Percentiles rank a stretch among this genome's conserved stretches.
Evolutionary conservation across 2,888 invertebrate genomes (phyloP).

Genomic region (Griposia aprilina): DNA sequence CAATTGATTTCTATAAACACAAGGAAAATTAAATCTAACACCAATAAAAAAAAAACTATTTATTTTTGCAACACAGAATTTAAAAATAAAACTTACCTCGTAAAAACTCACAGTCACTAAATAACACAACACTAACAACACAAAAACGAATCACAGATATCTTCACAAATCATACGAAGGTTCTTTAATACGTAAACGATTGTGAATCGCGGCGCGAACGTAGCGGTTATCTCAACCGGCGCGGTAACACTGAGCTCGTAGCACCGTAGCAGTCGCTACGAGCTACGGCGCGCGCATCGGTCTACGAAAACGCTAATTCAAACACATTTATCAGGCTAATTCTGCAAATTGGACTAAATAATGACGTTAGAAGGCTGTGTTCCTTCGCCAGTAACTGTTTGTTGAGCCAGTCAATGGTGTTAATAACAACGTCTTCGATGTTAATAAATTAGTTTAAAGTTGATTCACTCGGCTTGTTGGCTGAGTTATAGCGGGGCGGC

Average conservation of each 20-base stretch:
- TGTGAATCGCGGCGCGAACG: conserved; percentile 65
- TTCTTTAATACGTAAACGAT: conserved; percentile 64
- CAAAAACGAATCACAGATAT: conserved; percentile 62
- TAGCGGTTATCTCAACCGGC: conserved; percentile 71
- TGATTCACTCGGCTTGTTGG: conserved; percentile 72
- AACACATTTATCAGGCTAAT: conserved; percentile 89
- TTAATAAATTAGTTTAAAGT: conserved; percentile 84
- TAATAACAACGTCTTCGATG: conserved; percentile 81
- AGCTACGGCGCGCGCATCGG: conserved; percentile 87
- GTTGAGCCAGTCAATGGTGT: conserved; percentile 79
- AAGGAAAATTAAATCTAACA: conserved; percentile 17
- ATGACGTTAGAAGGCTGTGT: conserved; percentile 83
- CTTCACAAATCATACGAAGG: conserved; percentile 64
- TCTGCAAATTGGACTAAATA: conserved; percentile 89
- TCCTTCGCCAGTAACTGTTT: conserved; percentile 78
- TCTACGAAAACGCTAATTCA: conserved; percentile 86
- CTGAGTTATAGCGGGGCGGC: conserved; percentile 72
- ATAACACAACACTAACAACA: conserved; percentile 64
- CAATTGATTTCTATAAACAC: conserved; percentile 21
- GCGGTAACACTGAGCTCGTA: conserved; percentile 80
- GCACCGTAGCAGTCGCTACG: conserved; percentile 71
- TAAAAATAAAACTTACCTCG: conserved; percentile 52
- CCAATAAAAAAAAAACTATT: not conserved
- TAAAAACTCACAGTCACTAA: conserved; percentile 59
- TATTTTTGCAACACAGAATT: not conserved